A percentile compares a stretch with the other conserved stretches of the same genome.
Evolutionary conservation across 2,888 invertebrate species (phyloP).

Genomic region (Diaphora mendica): DNA sequence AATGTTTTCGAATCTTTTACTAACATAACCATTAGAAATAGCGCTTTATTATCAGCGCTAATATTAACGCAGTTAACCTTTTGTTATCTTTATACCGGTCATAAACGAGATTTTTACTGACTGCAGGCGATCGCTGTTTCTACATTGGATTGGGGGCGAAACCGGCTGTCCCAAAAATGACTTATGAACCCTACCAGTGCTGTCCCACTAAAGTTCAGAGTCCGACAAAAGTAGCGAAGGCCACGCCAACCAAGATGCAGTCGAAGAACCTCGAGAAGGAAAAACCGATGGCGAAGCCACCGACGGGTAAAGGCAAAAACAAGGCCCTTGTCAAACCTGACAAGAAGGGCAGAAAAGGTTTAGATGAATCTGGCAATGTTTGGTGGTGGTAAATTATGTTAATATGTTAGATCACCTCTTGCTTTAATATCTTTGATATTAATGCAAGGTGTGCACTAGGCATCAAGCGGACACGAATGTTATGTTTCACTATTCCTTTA

Average conservation of each 20-base stretch:
- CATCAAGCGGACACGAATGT: constrained; percentile 82
- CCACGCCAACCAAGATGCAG: constrained; percentile 88
- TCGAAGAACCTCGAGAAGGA: constrained; percentile 81
- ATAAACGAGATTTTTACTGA: constrained; percentile 94
- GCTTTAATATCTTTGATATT: constrained; percentile 68
- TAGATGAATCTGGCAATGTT: constrained; percentile 94
- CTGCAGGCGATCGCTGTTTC: constrained; percentile 99
- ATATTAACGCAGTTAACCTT: constrained; percentile 81
- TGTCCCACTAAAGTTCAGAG: constrained; percentile 94
- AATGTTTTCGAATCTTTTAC: constrained; percentile 84
- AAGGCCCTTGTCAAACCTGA: constrained; percentile 86
- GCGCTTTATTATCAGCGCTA: constrained; percentile 78
- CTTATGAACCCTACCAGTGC: constrained; percentile 96
- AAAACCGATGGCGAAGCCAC: constrained; percentile 72
- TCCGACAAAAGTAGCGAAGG: constrained; percentile 93
- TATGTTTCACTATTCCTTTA: constrained; percentile 66
- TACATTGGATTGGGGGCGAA: constrained; percentile 97
- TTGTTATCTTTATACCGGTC: constrained; percentile 79
- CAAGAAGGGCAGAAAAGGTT: constrained; percentile 92
- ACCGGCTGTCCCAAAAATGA: constrained; percentile 90
- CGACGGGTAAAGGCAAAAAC: constrained; percentile 76
- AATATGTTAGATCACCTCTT: constrained; percentile 64
- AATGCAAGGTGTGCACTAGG: constrained; percentile 70
- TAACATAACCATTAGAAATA: constrained; percentile 83
- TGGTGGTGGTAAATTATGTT: constrained; percentile 90